Evolutionary conservation across 2,797 vertebrate species (phyloP).

Genomic region (Clarias laeviceps): DNA sequence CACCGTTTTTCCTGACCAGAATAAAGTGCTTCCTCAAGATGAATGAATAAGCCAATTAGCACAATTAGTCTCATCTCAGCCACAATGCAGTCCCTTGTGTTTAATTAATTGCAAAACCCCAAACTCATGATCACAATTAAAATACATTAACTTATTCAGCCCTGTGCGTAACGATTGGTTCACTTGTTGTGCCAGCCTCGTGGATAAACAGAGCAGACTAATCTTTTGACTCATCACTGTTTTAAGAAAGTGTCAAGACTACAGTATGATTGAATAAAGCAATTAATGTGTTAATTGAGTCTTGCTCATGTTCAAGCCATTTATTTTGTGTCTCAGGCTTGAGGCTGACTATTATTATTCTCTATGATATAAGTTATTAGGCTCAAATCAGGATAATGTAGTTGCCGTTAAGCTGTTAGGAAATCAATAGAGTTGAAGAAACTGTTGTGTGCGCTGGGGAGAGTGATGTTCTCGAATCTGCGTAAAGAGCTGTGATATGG

Average conservation of each 20-base stretch:
- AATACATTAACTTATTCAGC: not conserved
- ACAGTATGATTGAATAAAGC: not conserved
- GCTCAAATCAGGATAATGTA: not conserved
- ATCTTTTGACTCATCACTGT: not conserved
- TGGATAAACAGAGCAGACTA: not conserved
- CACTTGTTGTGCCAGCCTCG: not conserved
- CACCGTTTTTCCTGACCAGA: too few relatives aligned
- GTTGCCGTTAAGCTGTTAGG: not conserved
- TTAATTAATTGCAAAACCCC: not conserved
- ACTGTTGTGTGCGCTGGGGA: not conserved
- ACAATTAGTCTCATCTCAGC: not conserved
- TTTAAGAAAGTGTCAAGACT: not conserved
- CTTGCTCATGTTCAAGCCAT: not conserved
- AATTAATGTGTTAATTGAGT: not conserved
- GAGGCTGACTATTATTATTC: not conserved
- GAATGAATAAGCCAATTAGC: not conserved
- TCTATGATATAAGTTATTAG: not conserved
- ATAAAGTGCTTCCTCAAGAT: not conserved
- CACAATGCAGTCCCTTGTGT: not conserved
- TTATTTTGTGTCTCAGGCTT: not conserved
- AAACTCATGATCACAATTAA: slow-evolving; percentile 9
- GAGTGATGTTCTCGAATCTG: not conserved
- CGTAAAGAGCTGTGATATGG: too few relatives aligned
- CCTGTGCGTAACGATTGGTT: not conserved
- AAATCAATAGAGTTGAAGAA: not conserved